Conservation (phyloP, 2,797 vertebrate species). For the Sternarchorhynchus goeldii region DNA sequence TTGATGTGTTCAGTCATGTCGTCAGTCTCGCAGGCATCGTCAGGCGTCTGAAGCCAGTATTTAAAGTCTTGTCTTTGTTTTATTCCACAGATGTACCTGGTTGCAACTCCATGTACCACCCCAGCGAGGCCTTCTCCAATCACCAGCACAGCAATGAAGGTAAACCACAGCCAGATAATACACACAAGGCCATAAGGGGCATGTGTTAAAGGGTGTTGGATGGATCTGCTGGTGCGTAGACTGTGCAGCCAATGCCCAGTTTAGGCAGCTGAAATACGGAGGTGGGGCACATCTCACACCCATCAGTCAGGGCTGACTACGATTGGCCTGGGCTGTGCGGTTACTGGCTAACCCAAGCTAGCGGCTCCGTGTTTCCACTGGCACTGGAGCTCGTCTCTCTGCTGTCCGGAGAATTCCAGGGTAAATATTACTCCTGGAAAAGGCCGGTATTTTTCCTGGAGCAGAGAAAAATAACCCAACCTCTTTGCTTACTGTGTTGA, state of each 20-base stretch:
- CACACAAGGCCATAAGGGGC: too few relatives aligned
- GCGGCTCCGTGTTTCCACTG: conserved; percentile 73
- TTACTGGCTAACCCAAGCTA: conserved; percentile 70
- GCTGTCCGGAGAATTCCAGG: conserved; percentile 73
- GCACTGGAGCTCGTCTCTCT: conserved; percentile 65
- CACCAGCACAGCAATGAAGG: conserved; percentile 77
- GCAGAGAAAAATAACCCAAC: conserved; percentile 65
- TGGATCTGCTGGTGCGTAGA: not conserved
- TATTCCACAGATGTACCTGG: conserved; percentile 82
- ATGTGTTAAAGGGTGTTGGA: too few relatives aligned
- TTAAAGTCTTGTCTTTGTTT: conserved; percentile 21
- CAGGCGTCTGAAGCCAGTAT: conserved; percentile 17
- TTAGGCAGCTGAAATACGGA: conserved; percentile 12
- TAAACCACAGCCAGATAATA: conserved; percentile 53
- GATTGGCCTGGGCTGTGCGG: conserved; percentile 65
- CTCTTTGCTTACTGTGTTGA: conserved; percentile 63
- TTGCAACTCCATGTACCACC: conserved; percentile 87
- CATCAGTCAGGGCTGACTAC: conserved; percentile 55
- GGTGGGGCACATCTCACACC: conserved; percentile 39
- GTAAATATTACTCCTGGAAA: conserved; percentile 77
- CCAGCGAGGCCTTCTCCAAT: conserved; percentile 80
- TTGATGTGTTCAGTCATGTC: conserved; percentile 52
- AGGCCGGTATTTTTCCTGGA: conserved; percentile 64
- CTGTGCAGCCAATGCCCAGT: not conserved
- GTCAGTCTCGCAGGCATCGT: conserved; percentile 30